phyloP scores from a whole-genome alignment of 2,113 vertebrate genomes.

The Polypterus senegalus region DNA sequence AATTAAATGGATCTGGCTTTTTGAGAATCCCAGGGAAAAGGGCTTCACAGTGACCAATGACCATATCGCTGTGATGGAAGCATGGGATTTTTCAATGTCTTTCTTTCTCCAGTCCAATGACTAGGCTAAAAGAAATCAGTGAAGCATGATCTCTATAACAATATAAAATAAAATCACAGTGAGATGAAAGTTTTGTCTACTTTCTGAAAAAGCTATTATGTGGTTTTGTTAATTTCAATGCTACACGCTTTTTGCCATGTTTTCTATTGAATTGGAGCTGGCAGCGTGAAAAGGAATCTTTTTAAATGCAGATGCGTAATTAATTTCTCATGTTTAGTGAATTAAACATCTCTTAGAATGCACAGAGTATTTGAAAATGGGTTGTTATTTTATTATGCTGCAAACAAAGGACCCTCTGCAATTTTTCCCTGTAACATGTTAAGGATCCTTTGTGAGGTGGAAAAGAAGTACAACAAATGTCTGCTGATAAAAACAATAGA shows the following conservation, averaged over 20 bases:
- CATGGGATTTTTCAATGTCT: conserved; percentile 33
- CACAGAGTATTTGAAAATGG: conserved; percentile 17
- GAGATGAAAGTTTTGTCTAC: conserved; percentile 36
- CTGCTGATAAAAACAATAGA: conserved; percentile 55
- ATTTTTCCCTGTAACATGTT: conserved; percentile 16
- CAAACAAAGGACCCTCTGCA: conserved; percentile 39
- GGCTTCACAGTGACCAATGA: conserved; percentile 40
- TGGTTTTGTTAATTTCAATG: conserved; percentile 46
- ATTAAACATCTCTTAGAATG: conserved; percentile 51
- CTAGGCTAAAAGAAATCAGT: conserved; percentile 45
- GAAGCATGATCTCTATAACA: conserved; percentile 37
- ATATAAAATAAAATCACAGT: conserved; percentile 45
- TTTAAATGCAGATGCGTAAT: conserved; percentile 64
- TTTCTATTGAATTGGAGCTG: conserved; percentile 29
- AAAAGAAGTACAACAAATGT: conserved; percentile 28
- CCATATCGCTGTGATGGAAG: conserved; percentile 34
- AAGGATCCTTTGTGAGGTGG: conserved; percentile 46
- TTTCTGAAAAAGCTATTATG: conserved; percentile 36
- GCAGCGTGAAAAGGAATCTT: conserved; percentile 28
- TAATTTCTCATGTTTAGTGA: conserved; percentile 57
- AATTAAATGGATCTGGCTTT: conserved; percentile 43
- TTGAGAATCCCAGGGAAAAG: conserved; percentile 18
- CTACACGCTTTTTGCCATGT: conserved; percentile 32
- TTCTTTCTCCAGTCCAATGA: conserved; percentile 47
- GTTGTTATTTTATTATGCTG: conserved; percentile 42